Evolutionary conservation across 2,888 invertebrate species (phyloP).

Genomic region (Poecilus cupreus): DNA sequence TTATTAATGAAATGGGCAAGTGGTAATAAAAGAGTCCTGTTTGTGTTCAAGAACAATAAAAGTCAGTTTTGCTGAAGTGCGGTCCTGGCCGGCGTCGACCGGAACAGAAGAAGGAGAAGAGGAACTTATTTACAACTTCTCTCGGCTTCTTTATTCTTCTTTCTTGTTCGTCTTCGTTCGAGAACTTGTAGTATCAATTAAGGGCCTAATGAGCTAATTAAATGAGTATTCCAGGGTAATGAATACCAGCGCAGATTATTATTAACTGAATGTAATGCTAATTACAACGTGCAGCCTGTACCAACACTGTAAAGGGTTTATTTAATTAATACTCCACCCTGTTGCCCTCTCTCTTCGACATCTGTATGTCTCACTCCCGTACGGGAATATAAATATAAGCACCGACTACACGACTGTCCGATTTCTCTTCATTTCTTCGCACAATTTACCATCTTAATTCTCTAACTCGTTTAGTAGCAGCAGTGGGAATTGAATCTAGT

Average conservation of each 20-base stretch:
- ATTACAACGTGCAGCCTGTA: conserved; percentile 64
- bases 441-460: conserved; percentile 27
- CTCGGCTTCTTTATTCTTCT: conserved; percentile 53
- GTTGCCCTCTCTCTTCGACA: conserved; percentile 31
- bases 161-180: conserved; percentile 53
- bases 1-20: too few species aligned
- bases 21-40: too few species aligned
- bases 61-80: not conserved
- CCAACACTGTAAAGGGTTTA: conserved; percentile 59
- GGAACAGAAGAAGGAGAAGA: conserved; percentile 32
- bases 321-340: conserved; percentile 61
- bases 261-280: conserved; percentile 69
- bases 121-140: conserved; percentile 58
- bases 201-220: conserved; percentile 75
- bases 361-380: not conserved
- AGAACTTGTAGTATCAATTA: conserved; percentile 73
- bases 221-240: conserved; percentile 74
- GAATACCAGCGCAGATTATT: conserved; percentile 69
- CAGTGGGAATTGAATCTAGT: not conserved
- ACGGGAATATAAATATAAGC: conserved; percentile 28
- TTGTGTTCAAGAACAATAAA: not conserved
- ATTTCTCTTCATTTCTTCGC: not conserved
- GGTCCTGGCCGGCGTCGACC: conserved; percentile 4
- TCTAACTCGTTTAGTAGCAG: conserved; percentile 3
- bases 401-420: not conserved